Evolutionary conservation across 2,797 vertebrate genomes (phyloP), one percentile per base, ranked within the genome.

Genomic region (Nyctalus aviator): DNA sequence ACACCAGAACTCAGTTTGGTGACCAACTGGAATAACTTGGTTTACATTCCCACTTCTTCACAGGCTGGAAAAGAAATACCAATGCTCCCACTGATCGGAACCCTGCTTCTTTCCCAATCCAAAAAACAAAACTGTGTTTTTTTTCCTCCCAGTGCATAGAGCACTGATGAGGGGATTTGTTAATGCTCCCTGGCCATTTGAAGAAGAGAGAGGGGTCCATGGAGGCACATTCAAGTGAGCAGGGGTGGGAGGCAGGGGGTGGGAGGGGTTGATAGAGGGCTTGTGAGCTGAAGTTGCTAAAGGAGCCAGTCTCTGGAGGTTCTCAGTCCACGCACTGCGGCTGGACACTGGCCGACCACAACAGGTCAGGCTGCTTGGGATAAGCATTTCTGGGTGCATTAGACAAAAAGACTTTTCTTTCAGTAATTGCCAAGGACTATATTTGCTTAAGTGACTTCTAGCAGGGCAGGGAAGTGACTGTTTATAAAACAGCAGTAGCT

Each of bases 11-110:
- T 57, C 50, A 50, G 48, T 32, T 64, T 90, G 21, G n/a, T 44
- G 77, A 82, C 27, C 3, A 6, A 71, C 57, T 84, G n/a, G 72
- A 79, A 87, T 84, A 84, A 92, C 44, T 95, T n/a, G 46, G 20
- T 94, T 94, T 92, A 87, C 72, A 81, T 90, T 87, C 66, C 50
- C 68, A 30, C 78, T 69, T 87, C 57, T 84, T 77, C 21, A 18
- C 37, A 81, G 72, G 64, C 89, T 27, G 18, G 72, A 59, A 81
- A 90, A 79, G 72, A 94, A 92, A 92, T 72, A 73, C 48, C 50
- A 90, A 55, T 41, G 50, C 17, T 69, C 21, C 48, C 78, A 46
- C 57, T 86, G 82, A 73, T 37, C 69, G 68, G 48, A 78, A 73
- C 57, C 48, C 30, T 8, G 35, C 66, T n/a, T 44, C 48, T 17